These are phyloP conservation scores for Suillia variegata DNA, from an alignment of 2,888 invertebrate species.

Conservation along the genomic window DNA sequence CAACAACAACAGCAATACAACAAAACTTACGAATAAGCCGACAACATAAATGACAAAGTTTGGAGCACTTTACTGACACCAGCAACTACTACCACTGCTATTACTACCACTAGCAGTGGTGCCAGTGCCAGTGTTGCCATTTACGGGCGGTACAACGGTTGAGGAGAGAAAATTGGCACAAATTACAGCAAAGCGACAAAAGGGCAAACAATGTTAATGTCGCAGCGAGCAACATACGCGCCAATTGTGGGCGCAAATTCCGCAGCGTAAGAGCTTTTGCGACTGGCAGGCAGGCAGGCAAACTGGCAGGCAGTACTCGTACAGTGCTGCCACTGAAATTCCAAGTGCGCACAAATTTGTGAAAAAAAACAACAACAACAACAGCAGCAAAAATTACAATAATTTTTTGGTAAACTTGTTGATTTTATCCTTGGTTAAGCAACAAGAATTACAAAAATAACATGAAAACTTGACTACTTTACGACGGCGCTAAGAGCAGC, in stretches of 20 bases:
- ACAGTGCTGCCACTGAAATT: background rate
- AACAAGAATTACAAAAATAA: slow-evolving; percentile 7
- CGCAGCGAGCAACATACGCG: background rate
- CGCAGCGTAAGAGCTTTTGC: too few relatives aligned
- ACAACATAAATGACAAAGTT: slow-evolving; percentile 2
- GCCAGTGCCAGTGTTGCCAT: background rate
- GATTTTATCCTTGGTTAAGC: slow-evolving; percentile 6
- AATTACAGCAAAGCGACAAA: slow-evolving; percentile 2
- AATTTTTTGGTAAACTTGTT: slow-evolving; percentile 5
- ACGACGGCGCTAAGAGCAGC: background rate
- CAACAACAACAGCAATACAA: background rate
- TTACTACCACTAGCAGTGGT: too few relatives aligned
- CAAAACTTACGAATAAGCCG: background rate
- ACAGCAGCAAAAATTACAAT: slow-evolving; percentile 3
- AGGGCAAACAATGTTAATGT: slow-evolving; percentile 1
- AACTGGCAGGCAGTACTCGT: too few relatives aligned
- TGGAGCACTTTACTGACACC: background rate
- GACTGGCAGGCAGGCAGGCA: background rate
- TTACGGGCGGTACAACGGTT: background rate
- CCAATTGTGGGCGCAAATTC: slow-evolving; percentile 1
- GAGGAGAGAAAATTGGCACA: slow-evolving; percentile 14
- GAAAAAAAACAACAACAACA: too few relatives aligned
- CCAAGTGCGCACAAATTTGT: slow-evolving; percentile 1
- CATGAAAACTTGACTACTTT: too few relatives aligned
- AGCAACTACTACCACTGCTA: too few relatives aligned